These are phyloP conservation scores for Urechis unicinctus DNA, from an alignment of 2,888 invertebrate genomes.

Conservation along the genomic window DNA sequence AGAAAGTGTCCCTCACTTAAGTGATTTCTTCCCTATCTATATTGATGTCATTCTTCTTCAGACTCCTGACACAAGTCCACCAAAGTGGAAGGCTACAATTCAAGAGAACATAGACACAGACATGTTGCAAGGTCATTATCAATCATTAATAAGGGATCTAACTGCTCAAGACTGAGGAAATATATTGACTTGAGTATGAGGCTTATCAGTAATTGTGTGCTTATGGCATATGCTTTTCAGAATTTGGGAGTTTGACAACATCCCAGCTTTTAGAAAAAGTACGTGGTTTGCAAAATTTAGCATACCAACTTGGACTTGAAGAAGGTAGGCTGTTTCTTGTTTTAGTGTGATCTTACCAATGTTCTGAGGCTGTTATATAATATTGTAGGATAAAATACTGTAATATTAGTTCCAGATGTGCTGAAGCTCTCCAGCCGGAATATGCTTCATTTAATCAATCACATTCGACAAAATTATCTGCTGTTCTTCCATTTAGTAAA, in stretches of 20 bases:
- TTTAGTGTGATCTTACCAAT: not conserved
- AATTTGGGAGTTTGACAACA: slow-evolving; percentile 61
- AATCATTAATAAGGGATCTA: too few relatives aligned
- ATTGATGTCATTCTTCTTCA: not conserved
- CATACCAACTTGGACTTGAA: slow-evolving; percentile 87
- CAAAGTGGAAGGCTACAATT: slow-evolving; percentile 46
- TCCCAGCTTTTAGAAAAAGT: slow-evolving; percentile 86
- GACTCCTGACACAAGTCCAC: slow-evolving; percentile 14
- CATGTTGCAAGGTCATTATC: slow-evolving; percentile 46
- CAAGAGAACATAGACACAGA: slow-evolving; percentile 51
- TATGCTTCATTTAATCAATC: too few relatives aligned
- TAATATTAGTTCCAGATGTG: too few relatives aligned
- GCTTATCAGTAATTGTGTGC: too few relatives aligned
- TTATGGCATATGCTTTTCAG: too few relatives aligned
- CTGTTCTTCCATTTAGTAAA: too few relatives aligned
- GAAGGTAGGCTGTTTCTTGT: slow-evolving; percentile 55
- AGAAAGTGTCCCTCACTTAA: too few relatives aligned
- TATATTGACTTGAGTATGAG: too few relatives aligned
- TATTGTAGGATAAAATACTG: not conserved
- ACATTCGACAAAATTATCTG: too few relatives aligned
- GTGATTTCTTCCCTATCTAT: not conserved
- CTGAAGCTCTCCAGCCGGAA: too few relatives aligned
- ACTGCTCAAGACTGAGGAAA: too few relatives aligned
- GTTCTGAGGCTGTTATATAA: not conserved
- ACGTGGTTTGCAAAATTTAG: slow-evolving; percentile 84